Base-by-base conservation (phyloP, 1,140 invertebrate genomes). In the Pemphigus obesinymphae region DNA sequence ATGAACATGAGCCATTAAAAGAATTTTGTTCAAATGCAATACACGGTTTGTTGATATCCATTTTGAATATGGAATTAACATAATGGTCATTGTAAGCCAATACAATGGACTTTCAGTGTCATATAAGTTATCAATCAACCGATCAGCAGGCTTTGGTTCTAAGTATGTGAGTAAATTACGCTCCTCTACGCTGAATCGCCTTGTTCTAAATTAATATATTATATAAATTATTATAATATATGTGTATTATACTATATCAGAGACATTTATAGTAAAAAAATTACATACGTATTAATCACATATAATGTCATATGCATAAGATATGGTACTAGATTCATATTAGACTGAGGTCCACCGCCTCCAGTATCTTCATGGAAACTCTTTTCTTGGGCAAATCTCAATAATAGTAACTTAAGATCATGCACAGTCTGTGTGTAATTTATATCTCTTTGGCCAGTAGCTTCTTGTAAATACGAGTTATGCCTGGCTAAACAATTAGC, bases 301-400 rank as follows among this genome's bases (percentile, higher is more conserved):
- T 98, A 99, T 3, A 99, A 91, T 26, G 95, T 94, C 91, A 97
- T 97, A 86, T 98, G 97, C 81, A 96, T 90, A 43, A 98, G 89
- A 87, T 98, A 98, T 29, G 97, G 97, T 80, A 98, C 90, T 84
- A 99, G 91, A 87, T 98, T 96, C 92, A 99, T 94, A 88, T 99
- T 99, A 34, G 96, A 98, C 86, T 99, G 95, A 13, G 95, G 95
- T 20, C 97, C 95, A 83, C 97, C 97, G 83, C 97, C 97, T 17
- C 97, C 96, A 29, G 95, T 96, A 87, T 99, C 97, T 87, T 98
- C 96, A 86, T 97, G 97, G 89, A 99, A 99, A 82, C 94, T 95
- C 85, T 95, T 95, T 84, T 97, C 97, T 86, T 95, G 92, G 0
- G 97, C 95, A 88, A 99, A 99, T 82, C 95, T 89, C 84, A 96